Percentiles rank a stretch among this genome's conserved stretches.
phyloP scores from a whole-genome alignment of 2,113 vertebrate genomes.

The Leptobrachium ailaonicum region DNA sequence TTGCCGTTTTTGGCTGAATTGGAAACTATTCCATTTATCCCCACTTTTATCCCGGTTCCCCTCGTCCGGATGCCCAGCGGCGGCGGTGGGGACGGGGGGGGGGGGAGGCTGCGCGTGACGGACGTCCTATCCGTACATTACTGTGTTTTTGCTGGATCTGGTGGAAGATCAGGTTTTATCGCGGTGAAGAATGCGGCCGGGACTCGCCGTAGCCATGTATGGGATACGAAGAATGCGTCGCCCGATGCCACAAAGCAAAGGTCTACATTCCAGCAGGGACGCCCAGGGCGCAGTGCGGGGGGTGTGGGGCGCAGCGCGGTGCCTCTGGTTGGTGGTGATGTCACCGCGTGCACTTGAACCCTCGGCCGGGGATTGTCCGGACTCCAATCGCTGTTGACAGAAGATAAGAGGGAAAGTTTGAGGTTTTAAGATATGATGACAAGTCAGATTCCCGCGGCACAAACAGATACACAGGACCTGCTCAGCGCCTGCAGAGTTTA shows the following conservation, averaged over 20 bases:
- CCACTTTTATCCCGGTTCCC: too few relatives aligned
- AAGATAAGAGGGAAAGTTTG: background rate
- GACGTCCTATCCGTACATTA: too few relatives aligned
- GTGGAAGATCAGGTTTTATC: too few relatives aligned
- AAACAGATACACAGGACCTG: too few relatives aligned
- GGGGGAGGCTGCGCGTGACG: too few relatives aligned
- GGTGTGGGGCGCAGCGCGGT: background rate
- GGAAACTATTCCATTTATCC: too few relatives aligned
- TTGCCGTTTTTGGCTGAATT: too few relatives aligned
- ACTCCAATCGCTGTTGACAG: background rate
- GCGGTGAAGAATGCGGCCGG: too few relatives aligned
- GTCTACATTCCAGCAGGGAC: background rate
- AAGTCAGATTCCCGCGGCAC: background rate
- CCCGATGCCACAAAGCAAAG: background rate
- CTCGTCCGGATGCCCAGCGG: too few relatives aligned
- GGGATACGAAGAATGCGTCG: background rate
- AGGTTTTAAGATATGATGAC: background rate
- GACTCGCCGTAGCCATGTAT: background rate
- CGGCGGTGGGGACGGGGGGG: too few relatives aligned
- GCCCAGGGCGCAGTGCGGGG: background rate
- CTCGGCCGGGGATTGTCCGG: background rate
- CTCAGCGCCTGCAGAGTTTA: too few relatives aligned
- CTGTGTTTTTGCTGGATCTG: too few relatives aligned
- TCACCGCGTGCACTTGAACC: background rate
- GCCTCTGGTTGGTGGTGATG: background rate